A percentile compares a stretch with the other conserved stretches of the same genome.
phyloP scores from a whole-genome alignment of 2,797 vertebrate genomes.

The Lagorchestes hirsutus region DNA sequence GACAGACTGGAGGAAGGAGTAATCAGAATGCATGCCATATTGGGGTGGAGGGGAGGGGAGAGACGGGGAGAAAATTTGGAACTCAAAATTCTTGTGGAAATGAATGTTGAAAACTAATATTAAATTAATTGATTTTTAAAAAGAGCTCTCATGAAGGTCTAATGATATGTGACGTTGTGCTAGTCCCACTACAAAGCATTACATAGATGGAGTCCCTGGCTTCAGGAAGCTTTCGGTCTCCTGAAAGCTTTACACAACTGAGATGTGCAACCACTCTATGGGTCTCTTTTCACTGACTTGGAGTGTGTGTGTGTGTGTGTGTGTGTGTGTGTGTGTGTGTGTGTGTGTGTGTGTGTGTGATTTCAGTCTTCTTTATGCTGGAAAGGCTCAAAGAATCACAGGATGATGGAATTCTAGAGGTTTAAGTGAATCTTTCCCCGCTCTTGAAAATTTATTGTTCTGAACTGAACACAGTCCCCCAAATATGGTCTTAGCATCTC shows the following conservation, averaged over 20 bases:
- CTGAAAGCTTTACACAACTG: neutral
- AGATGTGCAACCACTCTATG: neutral
- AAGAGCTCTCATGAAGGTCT: neutral
- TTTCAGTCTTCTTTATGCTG: neutral
- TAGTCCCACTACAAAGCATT: neutral
- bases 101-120: too few relatives aligned
- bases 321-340: too few relatives aligned
- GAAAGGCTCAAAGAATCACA: neutral
- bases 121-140: too few relatives aligned
- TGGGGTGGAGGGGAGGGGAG: too few relatives aligned
- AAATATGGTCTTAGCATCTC: neutral
- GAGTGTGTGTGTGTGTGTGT: neutral
- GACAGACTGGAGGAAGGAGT: too few relatives aligned
- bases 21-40: too few relatives aligned
- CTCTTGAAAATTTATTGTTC: neutral
- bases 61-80: too few relatives aligned
- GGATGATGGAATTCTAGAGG: neutral
- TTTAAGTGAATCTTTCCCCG: neutral
- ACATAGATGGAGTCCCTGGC: neutral
- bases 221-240: neutral
- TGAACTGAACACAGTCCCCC: neutral
- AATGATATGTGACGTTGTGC: neutral
- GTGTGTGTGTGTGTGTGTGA: neutral
- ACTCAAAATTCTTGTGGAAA: too few relatives aligned
- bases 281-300: neutral